Conservation (phyloP, 2,888 invertebrate genomes). For the Syritta pipiens region DNA sequence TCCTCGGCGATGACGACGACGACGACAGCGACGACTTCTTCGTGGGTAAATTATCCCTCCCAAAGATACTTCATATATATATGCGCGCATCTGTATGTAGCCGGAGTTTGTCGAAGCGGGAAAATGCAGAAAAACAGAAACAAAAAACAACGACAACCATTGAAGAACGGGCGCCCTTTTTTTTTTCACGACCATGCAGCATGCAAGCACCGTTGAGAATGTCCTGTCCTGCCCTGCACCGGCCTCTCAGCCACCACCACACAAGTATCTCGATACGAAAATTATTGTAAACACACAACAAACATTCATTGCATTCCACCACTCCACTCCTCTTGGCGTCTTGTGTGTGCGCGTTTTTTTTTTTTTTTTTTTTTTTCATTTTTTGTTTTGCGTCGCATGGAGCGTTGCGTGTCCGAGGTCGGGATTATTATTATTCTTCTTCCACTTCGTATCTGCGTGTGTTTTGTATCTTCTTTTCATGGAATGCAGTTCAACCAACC, state of each 20-base stretch:
- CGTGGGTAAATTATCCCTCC: slow-evolving; percentile 23
- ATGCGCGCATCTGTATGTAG: background rate
- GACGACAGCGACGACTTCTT: too few relatives aligned
- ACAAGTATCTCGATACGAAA: slow-evolving; percentile 15
- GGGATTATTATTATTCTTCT: slow-evolving; percentile 34
- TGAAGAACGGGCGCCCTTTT: slow-evolving; percentile 27
- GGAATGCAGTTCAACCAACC: slow-evolving; percentile 43
- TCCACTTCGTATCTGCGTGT: slow-evolving; percentile 5
- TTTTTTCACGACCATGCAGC: background rate
- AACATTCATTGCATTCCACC: slow-evolving; percentile 26
- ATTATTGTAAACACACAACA: slow-evolving; percentile 42
- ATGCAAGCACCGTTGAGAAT: too few relatives aligned
- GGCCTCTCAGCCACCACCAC: background rate
- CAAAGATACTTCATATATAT: slow-evolving; percentile 14
- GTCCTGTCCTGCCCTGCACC: background rate
- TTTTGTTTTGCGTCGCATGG: background rate
- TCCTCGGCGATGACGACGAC: too few relatives aligned
- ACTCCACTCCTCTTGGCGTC: slow-evolving; percentile 1
- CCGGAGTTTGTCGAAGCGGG: slow-evolving; percentile 4
- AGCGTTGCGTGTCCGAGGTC: slow-evolving; percentile 56
- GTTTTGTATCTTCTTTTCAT: background rate
- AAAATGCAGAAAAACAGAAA: slow-evolving; percentile 3
- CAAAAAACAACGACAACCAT: background rate
- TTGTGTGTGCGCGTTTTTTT: background rate
- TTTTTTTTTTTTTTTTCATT: background rate